Percentiles rank a stretch among this genome's conserved stretches.
Evolutionary conservation across 2,113 vertebrate species (phyloP).

Genomic region (Leptodactylus fuscus): DNA sequence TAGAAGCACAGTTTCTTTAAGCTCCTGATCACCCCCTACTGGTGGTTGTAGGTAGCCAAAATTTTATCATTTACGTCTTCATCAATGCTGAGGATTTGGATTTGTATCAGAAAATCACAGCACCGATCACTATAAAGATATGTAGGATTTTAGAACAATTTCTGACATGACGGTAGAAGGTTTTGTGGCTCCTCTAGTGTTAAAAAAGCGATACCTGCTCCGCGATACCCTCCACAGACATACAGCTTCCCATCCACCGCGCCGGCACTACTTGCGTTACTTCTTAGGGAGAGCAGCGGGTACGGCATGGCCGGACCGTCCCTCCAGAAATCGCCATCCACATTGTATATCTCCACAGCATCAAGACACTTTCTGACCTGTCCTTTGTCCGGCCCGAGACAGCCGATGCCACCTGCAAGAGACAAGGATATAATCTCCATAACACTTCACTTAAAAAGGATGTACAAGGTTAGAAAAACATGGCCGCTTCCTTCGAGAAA

Average conservation of each 20-base stretch:
- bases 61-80: not conserved
- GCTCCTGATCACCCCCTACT: not conserved
- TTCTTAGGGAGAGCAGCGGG: slow-evolving; percentile 86
- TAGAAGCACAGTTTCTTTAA: no score
- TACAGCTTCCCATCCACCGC: slow-evolving; percentile 90
- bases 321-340: slow-evolving; percentile 90
- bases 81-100: not conserved
- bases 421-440: not conserved
- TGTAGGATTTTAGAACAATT: not conserved
- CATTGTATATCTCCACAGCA: slow-evolving; percentile 91
- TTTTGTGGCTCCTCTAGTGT: not conserved
- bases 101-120: not conserved
- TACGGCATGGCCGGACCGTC: slow-evolving; percentile 86
- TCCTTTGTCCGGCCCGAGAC: slow-evolving; percentile 86
- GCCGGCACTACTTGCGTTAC: slow-evolving; percentile 84
- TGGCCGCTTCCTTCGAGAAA: no score
- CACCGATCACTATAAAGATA: not conserved
- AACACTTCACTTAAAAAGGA: no score
- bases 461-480: no score
- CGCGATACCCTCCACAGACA: slow-evolving; percentile 92
- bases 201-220: slow-evolving; percentile 82
- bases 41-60: not conserved
- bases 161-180: not conserved
- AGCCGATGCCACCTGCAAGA: slow-evolving; percentile 91
- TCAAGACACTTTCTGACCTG: slow-evolving; percentile 92